A percentile compares a stretch with the other conserved stretches of the same genome.
phyloP scores from a whole-genome alignment of 2,113 vertebrate genomes.

The Takifugu flavidus region DNA sequence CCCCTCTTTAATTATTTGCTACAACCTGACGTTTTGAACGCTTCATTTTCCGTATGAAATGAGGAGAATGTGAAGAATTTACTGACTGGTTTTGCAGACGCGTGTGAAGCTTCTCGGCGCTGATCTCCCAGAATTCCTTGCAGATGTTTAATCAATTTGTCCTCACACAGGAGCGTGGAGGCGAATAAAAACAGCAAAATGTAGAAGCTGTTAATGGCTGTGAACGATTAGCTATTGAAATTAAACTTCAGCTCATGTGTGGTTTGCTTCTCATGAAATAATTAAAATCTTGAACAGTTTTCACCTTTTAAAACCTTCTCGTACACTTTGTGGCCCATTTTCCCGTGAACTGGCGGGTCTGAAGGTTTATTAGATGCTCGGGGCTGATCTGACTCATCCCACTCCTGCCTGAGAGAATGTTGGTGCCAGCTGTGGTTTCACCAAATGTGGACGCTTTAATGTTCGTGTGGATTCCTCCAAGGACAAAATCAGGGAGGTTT shows the following conservation, averaged over 20 bases:
- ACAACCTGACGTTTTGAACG: slow-evolving; percentile 56
- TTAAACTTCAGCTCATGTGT: too few relatives aligned
- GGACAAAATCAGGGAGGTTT: not conserved
- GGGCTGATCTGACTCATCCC: slow-evolving; percentile 6
- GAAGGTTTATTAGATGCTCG: not conserved
- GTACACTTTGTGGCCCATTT: too few relatives aligned
- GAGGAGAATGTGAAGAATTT: slow-evolving; percentile 69
- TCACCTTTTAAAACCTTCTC: too few relatives aligned
- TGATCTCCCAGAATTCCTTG: slow-evolving; percentile 41
- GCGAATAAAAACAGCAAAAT: not conserved
- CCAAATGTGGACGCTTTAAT: slow-evolving; percentile 17
- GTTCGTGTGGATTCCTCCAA: slow-evolving; percentile 1
- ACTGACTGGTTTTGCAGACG: slow-evolving; percentile 51
- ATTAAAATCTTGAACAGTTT: too few relatives aligned
- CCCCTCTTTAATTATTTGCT: slow-evolving; percentile 52
- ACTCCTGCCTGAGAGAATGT: slow-evolving; percentile 19
- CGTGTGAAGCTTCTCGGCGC: slow-evolving; percentile 61
- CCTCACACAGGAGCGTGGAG: slow-evolving; percentile 8
- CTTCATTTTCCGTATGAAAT: slow-evolving; percentile 59
- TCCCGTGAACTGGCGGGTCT: too few relatives aligned
- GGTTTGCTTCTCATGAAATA: too few relatives aligned
- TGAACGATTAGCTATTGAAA: too few relatives aligned
- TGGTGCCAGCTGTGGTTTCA: slow-evolving; percentile 14
- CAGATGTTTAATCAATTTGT: slow-evolving; percentile 45
- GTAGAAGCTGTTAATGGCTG: not conserved